phyloP scores from a whole-genome alignment of 2,888 invertebrate species.

The Colletes collaris region DNA sequence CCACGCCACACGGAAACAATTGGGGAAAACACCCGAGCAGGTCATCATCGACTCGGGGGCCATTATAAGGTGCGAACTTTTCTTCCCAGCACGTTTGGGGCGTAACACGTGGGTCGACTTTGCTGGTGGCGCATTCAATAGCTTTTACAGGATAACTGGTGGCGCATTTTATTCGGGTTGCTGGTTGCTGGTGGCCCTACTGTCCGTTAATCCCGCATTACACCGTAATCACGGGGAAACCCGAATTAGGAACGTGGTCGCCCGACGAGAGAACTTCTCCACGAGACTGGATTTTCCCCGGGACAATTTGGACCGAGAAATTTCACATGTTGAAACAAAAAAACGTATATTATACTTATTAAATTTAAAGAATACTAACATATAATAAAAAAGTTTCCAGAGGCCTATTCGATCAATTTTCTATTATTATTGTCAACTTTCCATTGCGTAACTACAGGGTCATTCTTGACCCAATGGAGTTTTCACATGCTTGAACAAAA shows the following conservation, averaged over 20 bases:
- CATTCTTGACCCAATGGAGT: no score
- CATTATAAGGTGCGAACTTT: slow-evolving; percentile 50
- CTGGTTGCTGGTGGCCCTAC: slow-evolving; percentile 66
- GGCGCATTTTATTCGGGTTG: slow-evolving; percentile 48
- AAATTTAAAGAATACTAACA: no score
- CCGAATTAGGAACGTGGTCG: slow-evolving; percentile 40
- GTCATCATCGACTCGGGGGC: slow-evolving; percentile 19
- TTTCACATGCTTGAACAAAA: no score
- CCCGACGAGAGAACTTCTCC: neutral
- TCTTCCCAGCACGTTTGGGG: slow-evolving; percentile 50
- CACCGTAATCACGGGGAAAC: slow-evolving; percentile 44
- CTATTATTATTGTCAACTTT: no score
- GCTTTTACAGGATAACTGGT: slow-evolving; percentile 56
- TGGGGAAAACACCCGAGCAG: slow-evolving; percentile 44
- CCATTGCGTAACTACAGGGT: no score
- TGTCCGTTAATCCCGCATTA: slow-evolving; percentile 57
- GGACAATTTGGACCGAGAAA: no score
- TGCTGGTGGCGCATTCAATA: slow-evolving; percentile 70
- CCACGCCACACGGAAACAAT: slow-evolving; percentile 32
- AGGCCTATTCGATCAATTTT: no score
- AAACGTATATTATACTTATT: no score
- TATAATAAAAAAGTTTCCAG: no score
- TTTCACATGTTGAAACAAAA: no score
- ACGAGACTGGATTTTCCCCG: slow-evolving; percentile 15
- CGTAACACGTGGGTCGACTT: slow-evolving; percentile 51